A percentile compares a stretch with the other conserved stretches of the same genome.
Conservation (phyloP, 1,140 invertebrate genomes). For the Bombyx mandarina region DNA sequence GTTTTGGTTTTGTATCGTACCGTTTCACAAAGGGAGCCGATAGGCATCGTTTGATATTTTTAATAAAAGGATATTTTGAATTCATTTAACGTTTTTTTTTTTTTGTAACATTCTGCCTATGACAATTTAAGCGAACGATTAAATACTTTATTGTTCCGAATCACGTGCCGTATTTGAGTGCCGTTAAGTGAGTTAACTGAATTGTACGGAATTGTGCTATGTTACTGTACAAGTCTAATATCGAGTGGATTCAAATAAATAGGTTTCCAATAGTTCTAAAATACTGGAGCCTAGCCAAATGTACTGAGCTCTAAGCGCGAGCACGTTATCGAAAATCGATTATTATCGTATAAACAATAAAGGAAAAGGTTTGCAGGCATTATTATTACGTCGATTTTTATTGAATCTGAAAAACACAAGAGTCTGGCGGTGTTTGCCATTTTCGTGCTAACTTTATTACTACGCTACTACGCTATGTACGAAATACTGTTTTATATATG, state of each 20-base stretch:
- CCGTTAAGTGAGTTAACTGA: not conserved
- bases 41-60: not conserved
- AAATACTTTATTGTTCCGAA: too few species aligned
- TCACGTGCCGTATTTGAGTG: too few species aligned
- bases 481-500: too few species aligned
- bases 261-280: not conserved
- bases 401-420: too few species aligned
- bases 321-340: constrained; percentile 4
- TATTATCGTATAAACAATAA: not conserved
- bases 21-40: not conserved
- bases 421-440: too few species aligned
- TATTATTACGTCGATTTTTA: not conserved
- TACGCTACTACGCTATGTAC: too few species aligned
- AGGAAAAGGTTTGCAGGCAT: not conserved
- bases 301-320: constrained; percentile 4
- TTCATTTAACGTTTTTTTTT: too few species aligned
- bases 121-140: too few species aligned
- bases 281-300: constrained; percentile 5
- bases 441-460: too few species aligned
- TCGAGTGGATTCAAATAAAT: not conserved
- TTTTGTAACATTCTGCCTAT: too few species aligned
- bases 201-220: not conserved
- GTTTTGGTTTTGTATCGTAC: constrained; percentile 10
- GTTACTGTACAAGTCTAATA: not conserved
- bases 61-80: too few species aligned